Percentiles rank a stretch among this genome's conserved stretches.
Conservation (phyloP, 2,113 vertebrate species). For the Zosterops hypoxanthus region DNA sequence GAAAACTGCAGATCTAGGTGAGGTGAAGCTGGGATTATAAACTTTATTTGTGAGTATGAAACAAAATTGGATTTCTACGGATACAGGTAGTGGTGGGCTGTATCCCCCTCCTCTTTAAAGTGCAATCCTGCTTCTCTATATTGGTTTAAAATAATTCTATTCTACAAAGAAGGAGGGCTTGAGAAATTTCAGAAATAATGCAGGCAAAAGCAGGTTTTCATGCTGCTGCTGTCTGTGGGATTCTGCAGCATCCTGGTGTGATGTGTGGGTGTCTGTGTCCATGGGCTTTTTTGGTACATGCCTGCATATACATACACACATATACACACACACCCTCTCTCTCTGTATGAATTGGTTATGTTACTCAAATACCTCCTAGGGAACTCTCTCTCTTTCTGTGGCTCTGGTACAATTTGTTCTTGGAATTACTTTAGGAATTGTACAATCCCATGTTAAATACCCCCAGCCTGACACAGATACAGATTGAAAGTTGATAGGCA, state of each 20-base stretch:
- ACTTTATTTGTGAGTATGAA: constrained; percentile 32
- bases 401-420: constrained; percentile 36
- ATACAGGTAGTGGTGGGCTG: neutral
- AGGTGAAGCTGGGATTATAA: constrained; percentile 22
- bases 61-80: constrained; percentile 7
- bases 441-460: neutral
- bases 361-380: constrained; percentile 38
- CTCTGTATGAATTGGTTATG: neutral
- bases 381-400: constrained; percentile 22
- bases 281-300: neutral
- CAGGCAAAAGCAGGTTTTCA: neutral
- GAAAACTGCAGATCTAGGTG: constrained; percentile 37
- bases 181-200: constrained; percentile 20
- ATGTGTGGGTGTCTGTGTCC: neutral
- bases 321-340: neutral
- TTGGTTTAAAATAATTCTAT: constrained; percentile 19
- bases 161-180: neutral
- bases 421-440: constrained; percentile 34
- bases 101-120: neutral
- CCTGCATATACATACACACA: neutral
- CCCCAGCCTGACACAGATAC: neutral
- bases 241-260: constrained; percentile 19
- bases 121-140: neutral
- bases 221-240: neutral
- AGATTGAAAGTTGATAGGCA: neutral